Percentiles rank a stretch among this genome's conserved stretches.
These are phyloP conservation scores for Thumatha senex DNA, from an alignment of 2,888 invertebrate genomes.

Conservation along the genomic window DNA sequence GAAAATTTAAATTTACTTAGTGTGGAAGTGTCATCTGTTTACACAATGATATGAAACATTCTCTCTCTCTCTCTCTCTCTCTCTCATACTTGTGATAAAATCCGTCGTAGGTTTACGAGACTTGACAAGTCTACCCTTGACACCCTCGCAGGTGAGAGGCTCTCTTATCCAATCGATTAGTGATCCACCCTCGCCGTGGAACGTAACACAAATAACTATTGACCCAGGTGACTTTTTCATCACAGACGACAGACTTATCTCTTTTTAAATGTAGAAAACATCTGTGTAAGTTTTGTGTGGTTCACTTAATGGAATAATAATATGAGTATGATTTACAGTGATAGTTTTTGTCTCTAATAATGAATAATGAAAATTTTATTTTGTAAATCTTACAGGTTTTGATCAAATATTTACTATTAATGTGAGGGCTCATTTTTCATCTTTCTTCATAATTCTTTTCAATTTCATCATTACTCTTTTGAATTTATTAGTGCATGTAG, in stretches of 20 bases:
- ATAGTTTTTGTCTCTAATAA: too few species aligned
- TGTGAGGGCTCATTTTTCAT: too few species aligned
- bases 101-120: conserved; percentile 26
- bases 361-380: too few species aligned
- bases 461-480: too few species aligned
- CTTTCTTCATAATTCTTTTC: too few species aligned
- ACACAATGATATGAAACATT: conserved; percentile 30
- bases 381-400: too few species aligned
- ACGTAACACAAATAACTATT: conserved; percentile 54
- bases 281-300: conserved; percentile 1
- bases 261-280: conserved; percentile 5
- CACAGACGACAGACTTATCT: conserved; percentile 14
- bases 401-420: too few species aligned
- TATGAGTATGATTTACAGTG: too few species aligned
- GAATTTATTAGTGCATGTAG: too few species aligned
- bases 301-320: not conserved
- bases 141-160: conserved; percentile 44
- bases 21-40: conserved; percentile 23
- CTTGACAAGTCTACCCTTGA: conserved; percentile 51
- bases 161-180: conserved; percentile 61
- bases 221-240: conserved; percentile 48
- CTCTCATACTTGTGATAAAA: conserved; percentile 31
- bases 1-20: conserved; percentile 13
- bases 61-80: too few species aligned
- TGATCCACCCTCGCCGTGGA: conserved; percentile 53